phyloP scores from a whole-genome alignment of 2,797 vertebrate genomes.

The Phalanger gymnotis region DNA sequence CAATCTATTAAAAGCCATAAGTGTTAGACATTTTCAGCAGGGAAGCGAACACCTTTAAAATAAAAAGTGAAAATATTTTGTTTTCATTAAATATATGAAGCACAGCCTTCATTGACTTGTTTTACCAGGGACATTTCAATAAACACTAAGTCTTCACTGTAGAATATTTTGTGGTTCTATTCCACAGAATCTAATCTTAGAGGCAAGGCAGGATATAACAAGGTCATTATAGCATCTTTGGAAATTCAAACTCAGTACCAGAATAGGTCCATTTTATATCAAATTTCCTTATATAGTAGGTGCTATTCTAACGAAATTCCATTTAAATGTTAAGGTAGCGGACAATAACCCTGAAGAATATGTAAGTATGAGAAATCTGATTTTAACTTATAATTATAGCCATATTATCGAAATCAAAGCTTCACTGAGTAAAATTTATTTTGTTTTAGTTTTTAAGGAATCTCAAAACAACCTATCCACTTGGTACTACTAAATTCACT shows the following conservation, averaged over 20 bases:
- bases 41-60: constrained; percentile 65
- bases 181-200: constrained; percentile 24
- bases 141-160: constrained; percentile 20
- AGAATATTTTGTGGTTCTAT: neutral
- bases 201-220: constrained; percentile 21
- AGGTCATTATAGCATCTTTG: neutral
- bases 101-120: constrained; percentile 45
- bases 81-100: constrained; percentile 72
- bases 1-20: constrained; percentile 61
- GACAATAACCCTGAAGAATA: neutral
- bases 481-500: neutral
- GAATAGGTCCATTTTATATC: neutral
- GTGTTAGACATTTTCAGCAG: constrained; percentile 67
- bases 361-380: constrained; percentile 13
- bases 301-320: constrained; percentile 25
- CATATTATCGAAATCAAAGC: constrained; percentile 6
- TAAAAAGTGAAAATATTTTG: constrained; percentile 66
- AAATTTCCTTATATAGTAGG: neutral
- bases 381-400: neutral
- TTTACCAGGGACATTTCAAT: constrained; percentile 12
- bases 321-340: constrained; percentile 29
- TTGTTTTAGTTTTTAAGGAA: constrained; percentile 19
- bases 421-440: constrained; percentile 9
- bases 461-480: constrained; percentile 4
- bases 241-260: constrained; percentile 25